A percentile compares a stretch with the other conserved stretches of the same genome.
phyloP scores from a whole-genome alignment of 2,113 vertebrate genomes.

The Cynoglossus semilaevis region DNA sequence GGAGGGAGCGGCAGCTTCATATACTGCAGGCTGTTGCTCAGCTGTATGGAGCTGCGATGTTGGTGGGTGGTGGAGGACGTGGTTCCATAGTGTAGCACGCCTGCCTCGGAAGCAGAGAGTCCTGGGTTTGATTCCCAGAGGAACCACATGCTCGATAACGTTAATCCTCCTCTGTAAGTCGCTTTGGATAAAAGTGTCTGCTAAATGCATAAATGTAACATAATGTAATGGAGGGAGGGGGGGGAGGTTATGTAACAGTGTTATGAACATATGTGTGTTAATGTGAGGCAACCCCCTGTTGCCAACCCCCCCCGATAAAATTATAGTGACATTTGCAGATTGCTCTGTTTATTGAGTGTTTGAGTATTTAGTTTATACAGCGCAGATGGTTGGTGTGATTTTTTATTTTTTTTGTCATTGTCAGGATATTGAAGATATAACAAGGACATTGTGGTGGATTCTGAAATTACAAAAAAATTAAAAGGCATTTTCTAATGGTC shows the following conservation, averaged over 20 bases:
- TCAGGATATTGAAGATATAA: too few relatives aligned
- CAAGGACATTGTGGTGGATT: too few relatives aligned
- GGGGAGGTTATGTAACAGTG: slow-evolving; percentile 59
- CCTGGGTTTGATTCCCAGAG: too few relatives aligned
- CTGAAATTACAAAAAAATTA: neutral
- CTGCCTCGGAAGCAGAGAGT: too few relatives aligned
- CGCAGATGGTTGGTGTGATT: neutral
- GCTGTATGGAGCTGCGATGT: slow-evolving; percentile 49
- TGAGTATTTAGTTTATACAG: neutral
- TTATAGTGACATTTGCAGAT: slow-evolving; percentile 4
- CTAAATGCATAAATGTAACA: too few relatives aligned
- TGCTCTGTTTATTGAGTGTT: neutral
- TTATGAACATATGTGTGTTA: slow-evolving; percentile 60
- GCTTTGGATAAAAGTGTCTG: too few relatives aligned
- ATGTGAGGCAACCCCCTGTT: slow-evolving; percentile 35
- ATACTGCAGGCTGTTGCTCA: slow-evolving; percentile 60
- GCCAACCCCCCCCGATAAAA: slow-evolving; percentile 40
- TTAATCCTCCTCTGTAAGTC: too few relatives aligned
- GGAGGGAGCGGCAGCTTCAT: slow-evolving; percentile 31
- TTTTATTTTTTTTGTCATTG: neutral
- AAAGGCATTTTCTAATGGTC: neutral
- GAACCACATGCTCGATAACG: too few relatives aligned
- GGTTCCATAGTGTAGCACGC: too few relatives aligned
- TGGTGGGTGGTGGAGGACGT: slow-evolving; percentile 45
- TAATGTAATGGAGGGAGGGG: too few relatives aligned